phyloP scores from a whole-genome alignment of 2,797 vertebrate genomes.

The Artibeus jamaicensis region DNA sequence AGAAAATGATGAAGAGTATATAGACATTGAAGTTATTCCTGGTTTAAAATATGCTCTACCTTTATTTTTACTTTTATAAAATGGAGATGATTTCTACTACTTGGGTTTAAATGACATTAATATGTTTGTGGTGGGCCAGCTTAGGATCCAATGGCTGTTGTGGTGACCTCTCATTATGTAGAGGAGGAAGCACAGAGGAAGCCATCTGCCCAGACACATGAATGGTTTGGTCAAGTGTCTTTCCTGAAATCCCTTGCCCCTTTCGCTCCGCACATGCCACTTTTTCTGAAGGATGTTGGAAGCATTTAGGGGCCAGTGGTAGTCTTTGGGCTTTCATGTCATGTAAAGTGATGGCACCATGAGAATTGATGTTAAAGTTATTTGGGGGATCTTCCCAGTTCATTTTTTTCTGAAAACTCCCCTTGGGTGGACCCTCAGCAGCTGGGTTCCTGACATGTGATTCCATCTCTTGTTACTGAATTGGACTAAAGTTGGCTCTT shows the following conservation, averaged over 20 bases:
- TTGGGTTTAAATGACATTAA: not conserved
- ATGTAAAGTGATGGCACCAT: not conserved
- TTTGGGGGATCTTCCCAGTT: not conserved
- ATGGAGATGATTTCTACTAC: not conserved
- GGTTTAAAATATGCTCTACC: not conserved
- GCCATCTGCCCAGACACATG: not conserved
- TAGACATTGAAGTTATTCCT: not conserved
- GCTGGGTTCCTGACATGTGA: not conserved
- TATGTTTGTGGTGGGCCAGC: not conserved
- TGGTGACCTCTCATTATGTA: not conserved
- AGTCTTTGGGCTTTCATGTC: not conserved
- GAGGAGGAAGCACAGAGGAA: not conserved
- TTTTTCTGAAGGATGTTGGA: not conserved
- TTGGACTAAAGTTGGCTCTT: not conserved
- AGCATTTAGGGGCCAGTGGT: not conserved
- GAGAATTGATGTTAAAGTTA: not conserved
- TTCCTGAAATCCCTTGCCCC: not conserved
- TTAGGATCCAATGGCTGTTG: not conserved
- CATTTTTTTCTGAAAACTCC: not conserved
- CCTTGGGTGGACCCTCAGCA: not conserved
- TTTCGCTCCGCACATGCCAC: not conserved
- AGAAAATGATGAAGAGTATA: not conserved
- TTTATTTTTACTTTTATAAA: constrained; percentile 25
- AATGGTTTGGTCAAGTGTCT: not conserved
- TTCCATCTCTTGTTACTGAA: not conserved